These are phyloP conservation scores for Ursus arctos DNA, from an alignment of 2,113 vertebrate genomes.

Conservation along the genomic window DNA sequence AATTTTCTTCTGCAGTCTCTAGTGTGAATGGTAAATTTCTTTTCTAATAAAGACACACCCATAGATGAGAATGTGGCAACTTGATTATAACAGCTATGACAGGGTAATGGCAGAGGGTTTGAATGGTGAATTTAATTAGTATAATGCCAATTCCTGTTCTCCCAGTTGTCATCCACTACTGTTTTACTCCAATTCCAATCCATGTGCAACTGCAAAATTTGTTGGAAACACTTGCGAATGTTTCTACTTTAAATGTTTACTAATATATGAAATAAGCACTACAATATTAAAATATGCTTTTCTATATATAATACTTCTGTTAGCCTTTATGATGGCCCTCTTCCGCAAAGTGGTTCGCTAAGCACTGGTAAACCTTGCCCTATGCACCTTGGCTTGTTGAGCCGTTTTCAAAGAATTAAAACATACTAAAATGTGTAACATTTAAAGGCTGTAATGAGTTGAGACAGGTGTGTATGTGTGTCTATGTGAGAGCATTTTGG, in stretches of 20 bases:
- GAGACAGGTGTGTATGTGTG: background rate
- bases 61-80: background rate
- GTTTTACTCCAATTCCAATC: background rate
- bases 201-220: constrained; percentile 39
- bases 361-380: background rate
- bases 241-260: constrained; percentile 38
- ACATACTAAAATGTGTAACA: background rate
- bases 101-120: constrained; percentile 5
- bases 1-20: background rate
- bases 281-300: background rate
- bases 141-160: background rate
- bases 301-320: background rate
- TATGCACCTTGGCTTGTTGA: background rate
- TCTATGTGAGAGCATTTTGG: background rate
- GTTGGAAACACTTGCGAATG: background rate
- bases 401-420: background rate
- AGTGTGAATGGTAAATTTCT: background rate
- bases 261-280: background rate
- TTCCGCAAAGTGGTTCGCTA: background rate
- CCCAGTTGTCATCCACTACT: background rate
- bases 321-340: background rate
- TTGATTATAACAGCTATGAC: constrained; percentile 23
- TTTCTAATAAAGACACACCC: background rate
- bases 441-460: background rate
- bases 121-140: constrained; percentile 29